Percentiles rank a stretch among this genome's conserved stretches.
These are phyloP conservation scores for Enhydra lutris DNA, from an alignment of 2,113 vertebrate genomes.

Conservation along the genomic window DNA sequence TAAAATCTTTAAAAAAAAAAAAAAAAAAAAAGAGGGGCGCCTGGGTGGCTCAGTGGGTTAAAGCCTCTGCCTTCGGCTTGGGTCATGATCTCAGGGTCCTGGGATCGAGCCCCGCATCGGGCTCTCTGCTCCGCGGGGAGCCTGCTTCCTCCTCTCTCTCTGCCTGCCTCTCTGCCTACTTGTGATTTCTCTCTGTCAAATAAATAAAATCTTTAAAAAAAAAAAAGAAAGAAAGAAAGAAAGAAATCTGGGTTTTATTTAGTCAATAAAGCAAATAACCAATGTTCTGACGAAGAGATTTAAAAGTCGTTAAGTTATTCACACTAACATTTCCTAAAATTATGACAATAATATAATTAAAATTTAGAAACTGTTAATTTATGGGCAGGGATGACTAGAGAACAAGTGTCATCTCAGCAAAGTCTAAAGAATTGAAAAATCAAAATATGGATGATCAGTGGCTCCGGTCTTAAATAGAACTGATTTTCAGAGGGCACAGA, in stretches of 20 bases:
- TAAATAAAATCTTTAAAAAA: too few species aligned
- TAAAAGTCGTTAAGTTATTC: conserved; percentile 42
- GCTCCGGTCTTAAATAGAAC: not conserved
- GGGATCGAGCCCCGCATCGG: too few species aligned
- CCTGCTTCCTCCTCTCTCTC: too few species aligned
- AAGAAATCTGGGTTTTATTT: conserved; percentile 2
- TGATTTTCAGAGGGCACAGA: not conserved
- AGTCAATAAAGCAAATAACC: not conserved
- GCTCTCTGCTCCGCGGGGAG: too few species aligned
- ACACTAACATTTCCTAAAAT: conserved; percentile 54
- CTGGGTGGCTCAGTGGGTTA: too few species aligned
- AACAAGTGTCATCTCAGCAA: not conserved
- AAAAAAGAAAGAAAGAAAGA: too few species aligned
- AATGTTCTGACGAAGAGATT: not conserved
- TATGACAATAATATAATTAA: not conserved
- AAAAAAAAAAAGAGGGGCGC: not conserved
- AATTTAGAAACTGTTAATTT: not conserved
- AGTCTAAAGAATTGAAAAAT: not conserved
- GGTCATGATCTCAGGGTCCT: too few species aligned
- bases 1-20: too few species aligned
- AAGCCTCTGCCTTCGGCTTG: too few species aligned
- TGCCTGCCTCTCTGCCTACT: too few species aligned
- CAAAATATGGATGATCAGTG: not conserved
- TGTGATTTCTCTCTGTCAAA: too few species aligned
- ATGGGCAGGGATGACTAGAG: not conserved